phyloP scores from a whole-genome alignment of 2,113 vertebrate genomes.

The Emydura subglobosa region DNA sequence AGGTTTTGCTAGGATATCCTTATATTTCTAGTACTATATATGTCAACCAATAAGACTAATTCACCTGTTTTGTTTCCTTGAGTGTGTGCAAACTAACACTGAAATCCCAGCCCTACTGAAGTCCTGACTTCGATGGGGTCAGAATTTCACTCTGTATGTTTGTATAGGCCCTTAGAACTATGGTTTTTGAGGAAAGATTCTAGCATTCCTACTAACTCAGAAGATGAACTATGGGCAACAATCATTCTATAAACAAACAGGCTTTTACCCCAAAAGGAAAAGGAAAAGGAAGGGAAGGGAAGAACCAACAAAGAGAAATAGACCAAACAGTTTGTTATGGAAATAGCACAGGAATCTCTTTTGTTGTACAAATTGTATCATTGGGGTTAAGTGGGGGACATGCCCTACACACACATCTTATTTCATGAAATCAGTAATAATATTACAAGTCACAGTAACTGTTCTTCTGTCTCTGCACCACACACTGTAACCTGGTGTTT shows the following conservation, averaged over 20 bases:
- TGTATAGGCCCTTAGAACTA: neutral
- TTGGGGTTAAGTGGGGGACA: neutral
- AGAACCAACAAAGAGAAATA: neutral
- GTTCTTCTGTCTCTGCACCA: neutral
- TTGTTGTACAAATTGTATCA: rapidly evolving
- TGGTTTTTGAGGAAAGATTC: neutral
- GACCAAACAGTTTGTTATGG: neutral
- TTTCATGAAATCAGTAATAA: neutral
- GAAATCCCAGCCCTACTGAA: neutral
- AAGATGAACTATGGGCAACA: neutral
- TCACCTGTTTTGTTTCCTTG: neutral
- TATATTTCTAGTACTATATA: neutral
- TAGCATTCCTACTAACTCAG: neutral
- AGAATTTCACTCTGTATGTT: rapidly evolving
- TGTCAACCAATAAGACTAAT: neutral
- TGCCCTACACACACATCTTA: neutral
- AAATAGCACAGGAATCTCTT: neutral
- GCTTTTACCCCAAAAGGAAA: neutral
- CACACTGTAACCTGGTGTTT: neutral
- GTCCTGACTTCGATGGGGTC: neutral
- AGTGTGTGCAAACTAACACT: neutral
- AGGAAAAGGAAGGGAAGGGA: neutral
- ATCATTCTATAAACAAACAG: neutral
- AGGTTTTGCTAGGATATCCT: neutral
- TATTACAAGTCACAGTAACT: neutral